These are phyloP conservation scores for Drepana falcataria DNA, from an alignment of 2,888 invertebrate species.

Conservation along the genomic window DNA sequence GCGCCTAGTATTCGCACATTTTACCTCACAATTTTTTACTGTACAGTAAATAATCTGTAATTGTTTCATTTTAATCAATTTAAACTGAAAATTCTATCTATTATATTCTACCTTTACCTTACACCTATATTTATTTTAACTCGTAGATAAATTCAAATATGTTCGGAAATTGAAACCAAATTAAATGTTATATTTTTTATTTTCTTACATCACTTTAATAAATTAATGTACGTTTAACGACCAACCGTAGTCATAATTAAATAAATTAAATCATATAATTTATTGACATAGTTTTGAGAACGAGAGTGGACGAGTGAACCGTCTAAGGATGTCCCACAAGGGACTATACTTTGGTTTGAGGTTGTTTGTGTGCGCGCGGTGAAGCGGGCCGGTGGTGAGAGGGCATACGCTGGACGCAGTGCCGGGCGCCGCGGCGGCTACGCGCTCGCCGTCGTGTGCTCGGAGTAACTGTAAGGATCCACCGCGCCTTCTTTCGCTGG, in stretches of 20 bases:
- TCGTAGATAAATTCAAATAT: not conserved
- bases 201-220: conserved; percentile 65
- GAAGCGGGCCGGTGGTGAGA: conserved; percentile 21
- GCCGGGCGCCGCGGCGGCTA: conserved; percentile 25
- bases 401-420: conserved; percentile 11
- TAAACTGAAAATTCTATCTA: too few species aligned
- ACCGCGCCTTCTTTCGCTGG: conserved; percentile 74
- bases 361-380: conserved; percentile 52
- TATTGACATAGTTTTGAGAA: conserved; percentile 71
- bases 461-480: conserved; percentile 80
- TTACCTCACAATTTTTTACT: too few species aligned
- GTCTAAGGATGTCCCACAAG: conserved; percentile 44
- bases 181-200: conserved; percentile 54
- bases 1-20: too few species aligned
- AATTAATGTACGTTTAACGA: conserved; percentile 64
- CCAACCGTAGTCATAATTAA: conserved; percentile 71
- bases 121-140: too few species aligned
- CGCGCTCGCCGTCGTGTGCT: conserved; percentile 55
- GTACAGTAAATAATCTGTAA: too few species aligned
- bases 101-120: too few species aligned
- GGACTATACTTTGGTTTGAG: conserved; percentile 73
- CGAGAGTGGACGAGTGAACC: conserved; percentile 53
- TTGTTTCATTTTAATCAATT: too few species aligned
- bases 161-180: conserved; percentile 47
- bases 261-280: conserved; percentile 76